Conservation (phyloP, 1,140 invertebrate species). For the Drosophila pruinosa region DNA sequence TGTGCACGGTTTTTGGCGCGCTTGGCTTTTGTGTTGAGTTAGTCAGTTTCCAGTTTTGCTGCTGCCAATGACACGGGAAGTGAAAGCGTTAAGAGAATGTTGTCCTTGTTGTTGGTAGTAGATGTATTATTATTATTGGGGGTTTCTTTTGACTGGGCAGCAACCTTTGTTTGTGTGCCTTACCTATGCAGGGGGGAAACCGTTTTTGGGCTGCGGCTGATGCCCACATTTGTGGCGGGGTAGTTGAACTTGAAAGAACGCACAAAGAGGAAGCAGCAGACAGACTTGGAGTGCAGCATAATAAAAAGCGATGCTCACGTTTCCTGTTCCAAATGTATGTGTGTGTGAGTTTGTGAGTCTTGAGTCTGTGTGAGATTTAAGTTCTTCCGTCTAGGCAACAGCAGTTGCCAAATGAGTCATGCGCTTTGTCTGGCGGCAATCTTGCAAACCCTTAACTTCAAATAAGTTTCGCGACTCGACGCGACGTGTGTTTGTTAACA, state of each 20-base stretch:
- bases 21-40: conserved; percentile 49
- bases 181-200: not conserved
- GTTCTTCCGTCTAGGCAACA: conserved; percentile 51
- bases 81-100: conserved; percentile 65
- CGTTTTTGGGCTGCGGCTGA: conserved; percentile 7
- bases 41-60: conserved; percentile 23
- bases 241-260: conserved; percentile 59
- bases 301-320: conserved; percentile 67
- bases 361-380: conserved; percentile 1
- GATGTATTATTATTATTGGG: conserved; percentile 18
- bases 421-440: conserved; percentile 60
- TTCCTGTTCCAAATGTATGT: conserved; percentile 54
- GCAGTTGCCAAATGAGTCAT: conserved; percentile 58
- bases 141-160: conserved; percentile 62
- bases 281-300: conserved; percentile 59
- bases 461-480: conserved; percentile 52
- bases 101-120: conserved; percentile 14
- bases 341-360: not conserved
- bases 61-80: conserved; percentile 77
- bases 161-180: conserved; percentile 51
- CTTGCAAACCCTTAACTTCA: conserved; percentile 40
- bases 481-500: conserved; percentile 17
- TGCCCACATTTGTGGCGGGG: conserved; percentile 28
- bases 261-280: conserved; percentile 67
- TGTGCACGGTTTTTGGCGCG: conserved; percentile 47